phyloP scores from a whole-genome alignment of 2,888 invertebrate genomes.

The Hetaerina titia region DNA sequence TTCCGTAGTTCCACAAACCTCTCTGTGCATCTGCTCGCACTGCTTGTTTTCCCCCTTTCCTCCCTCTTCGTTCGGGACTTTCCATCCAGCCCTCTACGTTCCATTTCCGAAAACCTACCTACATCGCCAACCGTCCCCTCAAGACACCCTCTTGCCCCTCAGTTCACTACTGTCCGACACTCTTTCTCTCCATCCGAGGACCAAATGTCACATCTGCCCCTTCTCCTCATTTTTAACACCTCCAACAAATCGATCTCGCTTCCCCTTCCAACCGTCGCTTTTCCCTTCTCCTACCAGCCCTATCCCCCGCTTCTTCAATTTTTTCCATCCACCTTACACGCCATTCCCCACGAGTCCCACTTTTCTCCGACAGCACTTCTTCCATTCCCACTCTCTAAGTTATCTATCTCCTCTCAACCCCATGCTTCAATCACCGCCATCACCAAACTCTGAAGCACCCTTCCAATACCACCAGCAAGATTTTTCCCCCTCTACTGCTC shows the following conservation, averaged over 20 bases:
- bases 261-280: neutral
- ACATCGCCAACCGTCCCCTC: neutral
- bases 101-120: neutral
- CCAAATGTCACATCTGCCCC: neutral
- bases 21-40: neutral
- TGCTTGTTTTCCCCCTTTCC: neutral
- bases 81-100: neutral
- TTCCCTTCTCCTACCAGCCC: neutral
- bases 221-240: neutral
- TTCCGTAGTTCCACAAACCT: neutral
- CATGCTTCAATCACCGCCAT: neutral
- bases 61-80: neutral
- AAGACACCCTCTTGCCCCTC: neutral
- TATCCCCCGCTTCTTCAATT: neutral
- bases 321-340: neutral
- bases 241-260: neutral
- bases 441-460: neutral
- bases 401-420: neutral
- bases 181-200: neutral
- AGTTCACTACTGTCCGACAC: neutral
- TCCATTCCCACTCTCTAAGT: constrained; percentile 48
- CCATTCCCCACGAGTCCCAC: neutral
- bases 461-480: neutral
- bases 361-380: constrained; percentile 4
- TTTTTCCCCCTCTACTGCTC: neutral